Evolutionary conservation across 2,888 invertebrate species (phyloP).

Genomic region (Nemapogon koenigi): DNA sequence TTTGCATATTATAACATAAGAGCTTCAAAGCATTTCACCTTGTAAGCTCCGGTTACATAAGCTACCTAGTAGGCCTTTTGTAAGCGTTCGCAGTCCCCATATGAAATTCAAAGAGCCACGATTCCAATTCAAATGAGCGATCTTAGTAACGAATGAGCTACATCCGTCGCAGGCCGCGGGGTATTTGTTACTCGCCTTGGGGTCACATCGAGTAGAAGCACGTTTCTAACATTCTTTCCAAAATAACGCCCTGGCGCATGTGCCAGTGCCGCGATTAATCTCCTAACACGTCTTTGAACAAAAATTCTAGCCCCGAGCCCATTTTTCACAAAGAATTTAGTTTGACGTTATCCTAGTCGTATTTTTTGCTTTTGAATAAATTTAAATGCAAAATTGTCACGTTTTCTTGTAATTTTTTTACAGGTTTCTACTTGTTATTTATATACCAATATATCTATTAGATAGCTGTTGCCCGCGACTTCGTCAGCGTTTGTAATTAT

Average conservation of each 20-base stretch:
- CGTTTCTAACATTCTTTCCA: constrained; percentile 54
- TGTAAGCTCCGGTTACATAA: too few species aligned
- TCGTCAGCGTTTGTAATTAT: too few species aligned
- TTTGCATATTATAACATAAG: too few species aligned
- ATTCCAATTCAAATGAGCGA: constrained; percentile 49
- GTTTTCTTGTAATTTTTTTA: too few species aligned
- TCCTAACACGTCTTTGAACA: constrained; percentile 35
- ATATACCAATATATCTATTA: too few species aligned
- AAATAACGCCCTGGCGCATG: constrained; percentile 52
- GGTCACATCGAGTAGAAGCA: constrained; percentile 49
- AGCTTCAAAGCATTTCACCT: too few species aligned
- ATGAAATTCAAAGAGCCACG: constrained; percentile 48
- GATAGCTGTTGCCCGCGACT: too few species aligned
- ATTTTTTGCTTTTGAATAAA: constrained; percentile 5
- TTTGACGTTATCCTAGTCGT: constrained; percentile 5
- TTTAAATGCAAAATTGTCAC: constrained; percentile 9
- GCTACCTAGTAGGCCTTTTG: too few species aligned
- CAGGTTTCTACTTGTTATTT: too few species aligned
- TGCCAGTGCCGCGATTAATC: constrained; percentile 47
- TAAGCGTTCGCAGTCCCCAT: too few species aligned
- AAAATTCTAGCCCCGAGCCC: constrained; percentile 10
- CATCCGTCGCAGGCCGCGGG: constrained; percentile 26
- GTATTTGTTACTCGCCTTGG: constrained; percentile 9
- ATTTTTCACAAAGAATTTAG: constrained; percentile 5
- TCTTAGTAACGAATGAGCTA: constrained; percentile 45